Evolutionary conservation across 2,113 vertebrate genomes (phyloP).

Genomic region (Ahaetulla prasina): DNA sequence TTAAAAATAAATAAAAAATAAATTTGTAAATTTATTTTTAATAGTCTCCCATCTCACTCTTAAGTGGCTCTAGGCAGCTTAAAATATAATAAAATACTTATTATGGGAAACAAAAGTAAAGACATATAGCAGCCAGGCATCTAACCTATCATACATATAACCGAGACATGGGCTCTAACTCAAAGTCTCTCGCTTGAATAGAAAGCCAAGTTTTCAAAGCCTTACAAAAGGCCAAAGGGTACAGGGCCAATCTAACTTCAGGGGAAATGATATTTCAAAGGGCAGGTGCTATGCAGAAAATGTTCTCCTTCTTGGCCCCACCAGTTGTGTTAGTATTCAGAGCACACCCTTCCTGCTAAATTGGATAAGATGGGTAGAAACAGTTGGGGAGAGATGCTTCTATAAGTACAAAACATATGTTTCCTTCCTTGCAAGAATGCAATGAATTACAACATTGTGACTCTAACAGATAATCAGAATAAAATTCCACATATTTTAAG

Average conservation of each 20-base stretch:
- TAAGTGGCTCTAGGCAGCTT: not conserved
- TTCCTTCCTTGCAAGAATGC: not conserved
- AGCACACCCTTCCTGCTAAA: not conserved
- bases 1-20: too few relatives aligned
- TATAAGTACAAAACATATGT: not conserved
- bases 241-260: not conserved
- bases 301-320: not conserved
- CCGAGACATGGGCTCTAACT: not conserved
- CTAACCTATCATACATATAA: not conserved
- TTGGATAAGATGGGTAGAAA: not conserved
- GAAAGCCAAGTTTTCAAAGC: not conserved
- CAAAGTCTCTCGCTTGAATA: not conserved
- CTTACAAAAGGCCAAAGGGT: not conserved
- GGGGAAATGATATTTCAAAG: not conserved
- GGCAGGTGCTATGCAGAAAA: not conserved
- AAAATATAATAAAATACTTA: not conserved
- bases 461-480: not conserved
- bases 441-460: not conserved
- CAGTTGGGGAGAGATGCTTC: not conserved
- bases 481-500: not conserved
- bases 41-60: not conserved
- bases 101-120: not conserved
- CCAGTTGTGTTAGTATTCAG: not conserved
- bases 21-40: not conserved
- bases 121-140: not conserved